Evolutionary conservation across 2,888 invertebrate genomes (phyloP).

Genomic region (Pristionchus entomophagus): DNA sequence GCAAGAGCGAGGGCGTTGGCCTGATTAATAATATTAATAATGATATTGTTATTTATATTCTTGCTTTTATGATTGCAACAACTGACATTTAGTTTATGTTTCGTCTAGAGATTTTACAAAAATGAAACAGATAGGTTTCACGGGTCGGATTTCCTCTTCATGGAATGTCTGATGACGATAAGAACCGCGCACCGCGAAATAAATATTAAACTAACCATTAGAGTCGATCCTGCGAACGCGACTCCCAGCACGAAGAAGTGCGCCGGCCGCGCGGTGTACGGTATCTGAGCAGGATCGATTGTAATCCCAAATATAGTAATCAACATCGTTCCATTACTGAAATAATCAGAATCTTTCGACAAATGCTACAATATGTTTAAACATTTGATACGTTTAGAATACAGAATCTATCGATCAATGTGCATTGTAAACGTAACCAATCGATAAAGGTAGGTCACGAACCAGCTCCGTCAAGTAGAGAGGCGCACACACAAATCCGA

Average conservation of each 20-base stretch:
- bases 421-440: neutral
- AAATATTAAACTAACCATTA: conserved; percentile 47
- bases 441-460: neutral
- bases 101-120: neutral
- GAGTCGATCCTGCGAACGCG: conserved; percentile 57
- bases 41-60: too few relatives aligned
- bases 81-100: too few relatives aligned
- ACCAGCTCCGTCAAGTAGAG: conserved; percentile 28
- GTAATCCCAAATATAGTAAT: neutral
- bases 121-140: neutral
- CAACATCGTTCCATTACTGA: neutral
- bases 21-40: neutral
- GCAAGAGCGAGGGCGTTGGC: conserved; percentile 11
- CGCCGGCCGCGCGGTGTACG: conserved; percentile 51
- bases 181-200: too few relatives aligned
- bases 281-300: conserved; percentile 49
- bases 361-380: too few relatives aligned
- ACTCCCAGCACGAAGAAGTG: conserved; percentile 58
- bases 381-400: too few relatives aligned
- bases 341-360: neutral
- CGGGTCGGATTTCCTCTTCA: neutral
- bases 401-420: too few relatives aligned
- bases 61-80: too few relatives aligned
- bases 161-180: neutral
- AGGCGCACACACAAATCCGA: conserved; percentile 66